Conservation (phyloP, 1,140 invertebrate genomes). For the Macrobrachium nipponense region DNA sequence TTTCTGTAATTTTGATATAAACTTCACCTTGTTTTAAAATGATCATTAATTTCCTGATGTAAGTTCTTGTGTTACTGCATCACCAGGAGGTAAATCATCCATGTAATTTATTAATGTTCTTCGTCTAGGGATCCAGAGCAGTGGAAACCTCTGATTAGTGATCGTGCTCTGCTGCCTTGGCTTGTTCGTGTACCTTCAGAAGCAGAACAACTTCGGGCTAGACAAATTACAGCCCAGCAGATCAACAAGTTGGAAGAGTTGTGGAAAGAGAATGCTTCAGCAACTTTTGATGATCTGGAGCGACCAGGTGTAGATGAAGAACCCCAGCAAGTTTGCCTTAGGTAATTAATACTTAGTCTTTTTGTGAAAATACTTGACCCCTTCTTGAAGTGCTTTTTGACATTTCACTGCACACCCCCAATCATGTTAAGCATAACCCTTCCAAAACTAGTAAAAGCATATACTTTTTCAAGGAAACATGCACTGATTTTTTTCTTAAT, state of each 20-base stretch:
- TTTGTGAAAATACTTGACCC: background rate
- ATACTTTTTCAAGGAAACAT: no score
- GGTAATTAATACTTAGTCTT: constrained; percentile 69
- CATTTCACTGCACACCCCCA: no score
- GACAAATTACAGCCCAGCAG: constrained; percentile 96
- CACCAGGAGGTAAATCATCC: background rate
- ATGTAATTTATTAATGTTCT: background rate
- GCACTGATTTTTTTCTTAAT: no score
- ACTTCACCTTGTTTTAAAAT: background rate
- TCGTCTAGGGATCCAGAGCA: constrained; percentile 88
- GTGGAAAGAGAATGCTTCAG: constrained; percentile 98
- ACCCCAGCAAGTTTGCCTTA: constrained; percentile 91
- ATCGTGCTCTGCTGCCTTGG: constrained; percentile 96
- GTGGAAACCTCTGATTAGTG: constrained; percentile 97
- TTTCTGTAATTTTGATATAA: background rate
- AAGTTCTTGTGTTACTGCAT: background rate
- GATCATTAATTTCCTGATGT: background rate
- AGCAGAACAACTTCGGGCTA: constrained; percentile 92
- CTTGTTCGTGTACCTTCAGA: constrained; percentile 96
- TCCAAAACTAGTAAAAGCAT: background rate
- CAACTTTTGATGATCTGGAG: constrained; percentile 94
- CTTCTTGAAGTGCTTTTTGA: no score
- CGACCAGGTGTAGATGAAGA: constrained; percentile 98
- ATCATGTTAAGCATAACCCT: background rate
- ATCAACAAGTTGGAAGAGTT: constrained; percentile 98